Evolutionary conservation across 2,797 vertebrate genomes (phyloP).

Genomic region (Ptychadena robeensis): DNA sequence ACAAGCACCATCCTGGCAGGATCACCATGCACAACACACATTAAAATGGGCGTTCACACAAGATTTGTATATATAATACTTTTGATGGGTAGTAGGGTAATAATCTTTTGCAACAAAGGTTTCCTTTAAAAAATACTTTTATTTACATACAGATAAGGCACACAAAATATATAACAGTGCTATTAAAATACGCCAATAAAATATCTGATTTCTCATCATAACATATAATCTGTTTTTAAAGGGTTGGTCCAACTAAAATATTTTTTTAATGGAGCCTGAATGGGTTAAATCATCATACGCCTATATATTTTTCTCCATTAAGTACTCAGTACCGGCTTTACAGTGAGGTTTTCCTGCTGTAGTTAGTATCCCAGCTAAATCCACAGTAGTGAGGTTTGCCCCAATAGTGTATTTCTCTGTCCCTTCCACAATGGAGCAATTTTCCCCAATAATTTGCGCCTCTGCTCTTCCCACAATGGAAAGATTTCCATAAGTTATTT

Average conservation of each 20-base stretch:
- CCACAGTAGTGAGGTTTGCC: too few species aligned
- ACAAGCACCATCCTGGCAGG: too few species aligned
- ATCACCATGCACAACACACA: too few species aligned
- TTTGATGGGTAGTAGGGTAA: too few species aligned
- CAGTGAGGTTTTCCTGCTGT: too few species aligned
- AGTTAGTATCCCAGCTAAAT: neutral
- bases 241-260: neutral
- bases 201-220: neutral
- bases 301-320: neutral
- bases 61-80: too few species aligned
- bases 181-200: neutral
- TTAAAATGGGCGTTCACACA: too few species aligned
- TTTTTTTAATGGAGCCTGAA: neutral
- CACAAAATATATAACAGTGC: neutral
- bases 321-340: neutral
- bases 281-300: neutral
- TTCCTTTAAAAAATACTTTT: constrained; percentile 11
- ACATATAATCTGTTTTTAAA: neutral
- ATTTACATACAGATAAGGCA: constrained; percentile 6
- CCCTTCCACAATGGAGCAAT: too few species aligned
- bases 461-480: neutral
- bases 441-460: too few species aligned
- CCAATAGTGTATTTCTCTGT: neutral
- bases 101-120: neutral
- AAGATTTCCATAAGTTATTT: neutral